Evolutionary conservation across 1,140 invertebrate genomes (phyloP).

Genomic region (Drosophila busckii): DNA sequence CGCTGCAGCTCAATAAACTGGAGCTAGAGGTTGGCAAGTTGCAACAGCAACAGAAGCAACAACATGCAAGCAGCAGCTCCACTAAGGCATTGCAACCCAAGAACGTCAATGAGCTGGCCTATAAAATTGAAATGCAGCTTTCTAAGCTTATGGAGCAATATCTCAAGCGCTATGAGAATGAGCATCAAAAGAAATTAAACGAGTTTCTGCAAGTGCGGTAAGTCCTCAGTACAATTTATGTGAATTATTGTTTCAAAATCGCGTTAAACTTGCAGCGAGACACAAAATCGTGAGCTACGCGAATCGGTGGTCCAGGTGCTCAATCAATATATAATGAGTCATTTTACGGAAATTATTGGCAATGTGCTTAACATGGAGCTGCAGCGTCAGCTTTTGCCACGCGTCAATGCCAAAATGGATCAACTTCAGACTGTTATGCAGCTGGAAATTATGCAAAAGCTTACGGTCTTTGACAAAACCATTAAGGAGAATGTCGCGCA

Average conservation of each 20-base stretch:
- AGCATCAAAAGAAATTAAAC: conserved; percentile 70
- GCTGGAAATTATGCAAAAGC: conserved; percentile 85
- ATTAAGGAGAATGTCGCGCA: conserved; percentile 89
- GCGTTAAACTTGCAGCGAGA: conserved; percentile 39
- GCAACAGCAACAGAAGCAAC: conserved; percentile 35
- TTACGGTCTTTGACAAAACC: conserved; percentile 85
- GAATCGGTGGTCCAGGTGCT: conserved; percentile 78
- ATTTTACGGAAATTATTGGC: conserved; percentile 79
- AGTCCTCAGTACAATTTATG: not conserved
- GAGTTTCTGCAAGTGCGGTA: conserved; percentile 62
- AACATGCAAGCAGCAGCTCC: not conserved
- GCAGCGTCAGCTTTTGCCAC: conserved; percentile 80
- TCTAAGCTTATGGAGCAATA: conserved; percentile 75
- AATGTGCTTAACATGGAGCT: conserved; percentile 79
- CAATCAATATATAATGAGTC: conserved; percentile 78
- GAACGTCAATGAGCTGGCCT: conserved; percentile 63
- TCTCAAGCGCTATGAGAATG: conserved; percentile 78
- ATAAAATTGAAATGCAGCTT: conserved; percentile 73
- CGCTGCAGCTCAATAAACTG: conserved; percentile 60
- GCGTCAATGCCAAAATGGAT: conserved; percentile 82
- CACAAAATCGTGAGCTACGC: conserved; percentile 79
- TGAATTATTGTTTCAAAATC: not conserved
- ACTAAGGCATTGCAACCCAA: conserved; percentile 37
- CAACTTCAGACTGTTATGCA: conserved; percentile 85
- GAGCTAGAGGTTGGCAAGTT: conserved; percentile 57